phyloP scores from a whole-genome alignment of 2,888 invertebrate genomes.

The Cordilura impudica region DNA sequence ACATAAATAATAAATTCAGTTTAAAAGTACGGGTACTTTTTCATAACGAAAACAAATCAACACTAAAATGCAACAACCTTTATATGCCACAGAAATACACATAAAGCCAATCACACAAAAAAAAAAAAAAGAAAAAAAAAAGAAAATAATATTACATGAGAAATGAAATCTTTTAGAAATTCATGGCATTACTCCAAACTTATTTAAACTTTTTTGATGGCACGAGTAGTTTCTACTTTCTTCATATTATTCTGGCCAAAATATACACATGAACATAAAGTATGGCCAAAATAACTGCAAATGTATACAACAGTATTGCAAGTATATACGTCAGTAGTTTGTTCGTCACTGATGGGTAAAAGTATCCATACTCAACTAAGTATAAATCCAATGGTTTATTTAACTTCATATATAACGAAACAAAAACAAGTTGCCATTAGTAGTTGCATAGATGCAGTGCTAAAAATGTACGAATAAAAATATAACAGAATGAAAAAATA shows the following conservation, averaged over 20 bases:
- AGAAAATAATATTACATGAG: slow-evolving; percentile 30
- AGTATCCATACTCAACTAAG: neutral
- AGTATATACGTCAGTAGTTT: too few species aligned
- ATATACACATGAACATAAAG: neutral
- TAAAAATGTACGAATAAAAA: slow-evolving; percentile 22
- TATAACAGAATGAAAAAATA: slow-evolving; percentile 27
- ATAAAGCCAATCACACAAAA: too few species aligned
- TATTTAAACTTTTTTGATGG: slow-evolving; percentile 42
- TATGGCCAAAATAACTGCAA: neutral
- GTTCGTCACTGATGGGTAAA: too few species aligned
- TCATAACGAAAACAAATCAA: slow-evolving; percentile 28
- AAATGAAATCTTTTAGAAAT: slow-evolving; percentile 47
- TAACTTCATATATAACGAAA: slow-evolving; percentile 36
- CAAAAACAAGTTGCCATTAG: slow-evolving; percentile 45
- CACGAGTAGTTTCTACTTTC: neutral
- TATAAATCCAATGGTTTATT: slow-evolving; percentile 44
- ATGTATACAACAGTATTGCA: too few species aligned
- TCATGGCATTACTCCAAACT: slow-evolving; percentile 60
- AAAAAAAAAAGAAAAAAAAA: slow-evolving; percentile 19
- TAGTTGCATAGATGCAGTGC: slow-evolving; percentile 18
- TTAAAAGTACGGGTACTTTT: slow-evolving; percentile 24
- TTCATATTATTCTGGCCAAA: neutral
- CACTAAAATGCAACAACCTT: slow-evolving; percentile 28
- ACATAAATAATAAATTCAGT: slow-evolving; percentile 32
- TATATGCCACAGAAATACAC: too few species aligned